phyloP scores from a whole-genome alignment of 1,140 invertebrate genomes.

The Augochlora pura region DNA sequence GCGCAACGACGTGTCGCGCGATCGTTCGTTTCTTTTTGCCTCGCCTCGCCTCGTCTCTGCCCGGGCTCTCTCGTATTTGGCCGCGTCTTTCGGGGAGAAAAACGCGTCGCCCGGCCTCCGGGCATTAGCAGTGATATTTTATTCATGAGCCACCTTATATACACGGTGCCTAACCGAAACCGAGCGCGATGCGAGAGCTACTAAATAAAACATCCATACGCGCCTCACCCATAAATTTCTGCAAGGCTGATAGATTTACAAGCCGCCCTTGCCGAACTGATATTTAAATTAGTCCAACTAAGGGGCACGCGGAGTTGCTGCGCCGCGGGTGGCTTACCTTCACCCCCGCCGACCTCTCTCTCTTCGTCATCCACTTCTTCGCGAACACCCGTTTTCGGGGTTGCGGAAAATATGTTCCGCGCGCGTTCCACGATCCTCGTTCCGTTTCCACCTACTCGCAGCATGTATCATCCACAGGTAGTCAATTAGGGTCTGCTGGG shows the following conservation, averaged over 20 bases:
- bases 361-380: neutral
- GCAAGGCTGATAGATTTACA: conserved; percentile 79
- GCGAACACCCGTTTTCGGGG: conserved; percentile 2
- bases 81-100: conserved; percentile 72
- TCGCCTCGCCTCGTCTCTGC: neutral
- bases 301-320: conserved; percentile 63
- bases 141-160: conserved; percentile 79
- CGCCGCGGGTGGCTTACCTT: conserved; percentile 66
- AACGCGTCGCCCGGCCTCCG: conserved; percentile 76
- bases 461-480: conserved; percentile 54
- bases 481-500: conserved; percentile 3
- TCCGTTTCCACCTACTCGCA: conserved; percentile 34
- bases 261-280: conserved; percentile 78
- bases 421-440: conserved; percentile 32
- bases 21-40: conserved; percentile 67
- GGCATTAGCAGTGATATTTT: conserved; percentile 80
- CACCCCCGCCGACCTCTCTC: conserved; percentile 16
- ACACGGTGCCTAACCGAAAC: conserved; percentile 71
- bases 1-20: conserved; percentile 63
- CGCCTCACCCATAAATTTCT: conserved; percentile 78
- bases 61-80: conserved; percentile 27
- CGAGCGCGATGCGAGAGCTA: conserved; percentile 72
- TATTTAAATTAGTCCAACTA: conserved; percentile 81
- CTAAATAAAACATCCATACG: conserved; percentile 80
- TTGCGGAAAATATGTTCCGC: conserved; percentile 38